Evolutionary conservation across 2,888 invertebrate species (phyloP), one percentile per base, ranked within the genome.

Genomic region (Julus scanicus): DNA sequence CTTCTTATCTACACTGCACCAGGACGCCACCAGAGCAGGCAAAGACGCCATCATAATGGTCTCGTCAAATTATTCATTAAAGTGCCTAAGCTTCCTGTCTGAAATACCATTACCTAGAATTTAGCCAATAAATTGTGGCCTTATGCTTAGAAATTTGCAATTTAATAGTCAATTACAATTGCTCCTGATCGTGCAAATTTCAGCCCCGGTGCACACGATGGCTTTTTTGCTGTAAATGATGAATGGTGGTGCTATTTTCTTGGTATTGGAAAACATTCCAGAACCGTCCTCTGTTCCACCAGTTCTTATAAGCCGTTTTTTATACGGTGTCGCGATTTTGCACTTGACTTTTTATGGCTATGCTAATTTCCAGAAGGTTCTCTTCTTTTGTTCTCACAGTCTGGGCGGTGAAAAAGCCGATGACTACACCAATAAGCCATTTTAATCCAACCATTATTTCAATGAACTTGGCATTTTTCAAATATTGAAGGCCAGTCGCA

Each of bases 101-200:
- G 37, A 37, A 80, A 80, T 29, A 80, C 80, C 80, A 80, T 80
- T 80, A 80, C 80, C 80, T 80, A 37, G 80, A 80, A 80, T 80
- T 80, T 80, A 9, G 37, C 80, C 80, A 80, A 37, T 80, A 80
- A 80, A 80, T 80, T 80, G 37, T 39, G 80, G 80, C 80, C 80
- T 80, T 80, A 80, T 37, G 29, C 80, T 39, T 2, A 15, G 37
- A 80, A 80, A 80, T 80, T 80, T 80, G 80, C 80, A 80, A 80
- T 80, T 80, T 80, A 80, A 80, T 80, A 80, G 80, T 80, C 80
- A 80, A 80, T 80, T 80, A 80, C 80, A 80, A 80, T 80, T 80
- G 80, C 80, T 80, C 80, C 80, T 80, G 80, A 80, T 39, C 80
- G 80, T 80, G 80, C 80, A 37, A 80, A 80, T 80, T 80, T 80